These are phyloP conservation scores for Rhea pennata DNA, from an alignment of 2,113 vertebrate genomes.

Conservation along the genomic window DNA sequence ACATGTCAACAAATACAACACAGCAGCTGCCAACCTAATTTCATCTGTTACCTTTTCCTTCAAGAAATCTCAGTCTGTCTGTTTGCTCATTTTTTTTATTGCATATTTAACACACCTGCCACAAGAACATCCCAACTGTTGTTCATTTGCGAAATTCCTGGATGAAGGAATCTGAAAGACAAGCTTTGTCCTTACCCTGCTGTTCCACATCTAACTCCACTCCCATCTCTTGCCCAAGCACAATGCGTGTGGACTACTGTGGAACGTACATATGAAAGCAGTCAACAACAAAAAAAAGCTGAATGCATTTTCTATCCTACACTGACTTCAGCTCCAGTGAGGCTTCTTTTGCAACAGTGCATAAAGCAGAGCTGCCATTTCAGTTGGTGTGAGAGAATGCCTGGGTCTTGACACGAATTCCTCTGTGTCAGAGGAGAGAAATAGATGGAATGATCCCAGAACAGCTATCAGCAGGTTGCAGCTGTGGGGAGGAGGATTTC, in stretches of 20 bases:
- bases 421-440: background rate
- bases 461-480: background rate
- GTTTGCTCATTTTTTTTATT: constrained; percentile 10
- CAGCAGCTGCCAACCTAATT: constrained; percentile 21
- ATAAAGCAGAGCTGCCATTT: background rate
- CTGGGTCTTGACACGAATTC: background rate
- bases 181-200: background rate
- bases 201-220: background rate
- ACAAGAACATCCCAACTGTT: background rate
- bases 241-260: background rate
- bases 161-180: background rate
- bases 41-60: background rate
- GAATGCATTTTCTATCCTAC: accelerated
- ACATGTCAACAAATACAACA: background rate
- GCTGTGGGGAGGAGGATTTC: constrained; percentile 7
- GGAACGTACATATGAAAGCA: background rate
- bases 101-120: background rate
- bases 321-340: background rate
- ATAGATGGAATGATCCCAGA: background rate
- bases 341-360: background rate
- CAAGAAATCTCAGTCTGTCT: background rate
- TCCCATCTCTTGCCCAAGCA: background rate
- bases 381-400: background rate
- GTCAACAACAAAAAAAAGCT: background rate
- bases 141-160: background rate